These are phyloP conservation scores for Sinocyclocheilus grahami DNA, from an alignment of 2,113 vertebrate species.

Conservation along the genomic window DNA sequence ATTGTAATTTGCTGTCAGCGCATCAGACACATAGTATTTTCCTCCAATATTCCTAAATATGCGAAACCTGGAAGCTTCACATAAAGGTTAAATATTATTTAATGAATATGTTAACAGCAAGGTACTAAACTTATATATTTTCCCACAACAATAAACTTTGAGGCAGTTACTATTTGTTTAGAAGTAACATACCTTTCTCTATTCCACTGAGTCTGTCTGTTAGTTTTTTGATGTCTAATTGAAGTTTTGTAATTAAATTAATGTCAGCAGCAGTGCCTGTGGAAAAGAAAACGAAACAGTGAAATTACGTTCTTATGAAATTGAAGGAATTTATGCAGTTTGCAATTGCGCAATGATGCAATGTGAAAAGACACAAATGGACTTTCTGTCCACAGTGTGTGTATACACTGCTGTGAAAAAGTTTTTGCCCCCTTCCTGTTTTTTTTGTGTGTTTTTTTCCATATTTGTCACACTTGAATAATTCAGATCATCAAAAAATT, in stretches of 20 bases:
- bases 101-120: too few relatives aligned
- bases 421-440: too few relatives aligned
- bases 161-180: neutral
- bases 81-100: too few relatives aligned
- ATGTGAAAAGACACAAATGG: too few relatives aligned
- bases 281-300: neutral
- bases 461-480: too few relatives aligned
- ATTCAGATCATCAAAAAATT: too few relatives aligned
- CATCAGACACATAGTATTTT: constrained; percentile 12
- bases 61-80: neutral
- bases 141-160: neutral
- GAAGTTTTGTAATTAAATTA: neutral
- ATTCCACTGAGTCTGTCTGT: neutral
- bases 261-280: neutral
- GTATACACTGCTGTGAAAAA: too few relatives aligned
- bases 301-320: too few relatives aligned
- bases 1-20: neutral
- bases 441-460: too few relatives aligned
- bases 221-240: neutral
- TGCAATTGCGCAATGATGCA: too few relatives aligned
- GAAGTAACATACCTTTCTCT: neutral
- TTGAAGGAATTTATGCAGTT: too few relatives aligned
- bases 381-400: too few relatives aligned
- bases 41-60: neutral
- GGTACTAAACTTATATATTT: neutral